These are phyloP conservation scores for Butorides virescens DNA, from an alignment of 2,113 vertebrate species.

Conservation along the genomic window DNA sequence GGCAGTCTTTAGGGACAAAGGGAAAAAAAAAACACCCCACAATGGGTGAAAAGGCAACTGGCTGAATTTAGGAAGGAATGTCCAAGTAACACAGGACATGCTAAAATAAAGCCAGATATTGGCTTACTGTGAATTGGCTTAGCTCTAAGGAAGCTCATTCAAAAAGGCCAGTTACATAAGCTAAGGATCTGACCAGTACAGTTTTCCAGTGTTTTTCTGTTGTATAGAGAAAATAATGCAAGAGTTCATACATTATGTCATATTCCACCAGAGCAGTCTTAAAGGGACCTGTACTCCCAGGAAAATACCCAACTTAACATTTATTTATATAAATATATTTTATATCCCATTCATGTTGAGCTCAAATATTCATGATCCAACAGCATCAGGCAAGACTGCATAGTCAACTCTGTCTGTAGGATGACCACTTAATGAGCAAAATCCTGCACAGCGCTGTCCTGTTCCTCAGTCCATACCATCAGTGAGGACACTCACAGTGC, in stretches of 20 bases:
- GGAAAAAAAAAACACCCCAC: not conserved
- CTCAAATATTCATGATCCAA: not conserved
- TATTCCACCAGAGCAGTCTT: not conserved
- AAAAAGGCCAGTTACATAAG: not conserved
- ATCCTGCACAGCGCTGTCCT: not conserved
- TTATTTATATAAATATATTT: not conserved
- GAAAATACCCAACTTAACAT: not conserved
- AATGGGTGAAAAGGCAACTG: not conserved
- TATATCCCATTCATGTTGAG: not conserved
- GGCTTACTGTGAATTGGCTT: not conserved
- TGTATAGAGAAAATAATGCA: not conserved
- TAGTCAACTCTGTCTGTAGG: not conserved
- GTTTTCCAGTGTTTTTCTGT: not conserved
- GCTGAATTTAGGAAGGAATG: conserved; percentile 4
- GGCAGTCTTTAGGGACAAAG: not conserved
- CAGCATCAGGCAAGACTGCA: not conserved
- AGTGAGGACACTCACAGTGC: not conserved
- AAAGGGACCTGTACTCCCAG: not conserved
- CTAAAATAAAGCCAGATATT: not conserved
- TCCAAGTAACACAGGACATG: not conserved
- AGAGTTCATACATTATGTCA: not conserved
- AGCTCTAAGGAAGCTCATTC: not conserved
- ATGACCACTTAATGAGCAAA: not conserved
- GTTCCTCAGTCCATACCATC: not conserved
- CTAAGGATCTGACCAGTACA: not conserved